phyloP scores from a whole-genome alignment of 1,140 invertebrate species.

The Spodoptera litura region DNA sequence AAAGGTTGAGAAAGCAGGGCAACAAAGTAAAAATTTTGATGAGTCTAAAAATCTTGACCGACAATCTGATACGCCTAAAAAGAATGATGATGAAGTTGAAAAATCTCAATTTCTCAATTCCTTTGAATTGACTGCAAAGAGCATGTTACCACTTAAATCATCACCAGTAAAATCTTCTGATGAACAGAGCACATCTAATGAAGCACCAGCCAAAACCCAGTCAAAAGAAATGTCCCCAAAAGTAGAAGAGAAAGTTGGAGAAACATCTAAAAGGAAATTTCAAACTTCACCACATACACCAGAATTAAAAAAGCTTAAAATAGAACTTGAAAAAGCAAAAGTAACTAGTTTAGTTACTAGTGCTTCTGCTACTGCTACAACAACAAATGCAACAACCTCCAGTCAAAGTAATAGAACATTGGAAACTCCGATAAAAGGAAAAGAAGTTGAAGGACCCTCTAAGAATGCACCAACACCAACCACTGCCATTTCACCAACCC shows the following conservation, averaged over 20 bases:
- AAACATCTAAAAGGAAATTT: conserved; percentile 73
- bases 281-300: conserved; percentile 62
- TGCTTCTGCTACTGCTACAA: conserved; percentile 44
- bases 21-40: conserved; percentile 53
- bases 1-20: conserved; percentile 56
- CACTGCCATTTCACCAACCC: conserved; percentile 27
- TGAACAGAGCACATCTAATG: conserved; percentile 52
- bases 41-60: conserved; percentile 45
- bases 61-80: conserved; percentile 58
- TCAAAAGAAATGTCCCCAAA: conserved; percentile 50
- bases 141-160: conserved; percentile 63
- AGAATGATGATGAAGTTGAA: conserved; percentile 84
- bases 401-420: conserved; percentile 51
- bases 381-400: conserved; percentile 45
- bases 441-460: conserved; percentile 49
- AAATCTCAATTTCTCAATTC: conserved; percentile 87
- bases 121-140: conserved; percentile 86
- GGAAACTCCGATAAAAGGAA: conserved; percentile 51
- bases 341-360: conserved; percentile 53
- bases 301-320: conserved; percentile 80
- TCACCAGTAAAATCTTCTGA: conserved; percentile 61
- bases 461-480: conserved; percentile 51
- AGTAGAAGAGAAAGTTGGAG: conserved; percentile 60
- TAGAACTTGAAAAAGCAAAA: conserved; percentile 78
- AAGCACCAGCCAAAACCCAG: conserved; percentile 53